Percentiles rank a stretch among this genome's conserved stretches.
phyloP scores from a whole-genome alignment of 2,797 vertebrate species.

The Gymnoscopelus braueri region DNA sequence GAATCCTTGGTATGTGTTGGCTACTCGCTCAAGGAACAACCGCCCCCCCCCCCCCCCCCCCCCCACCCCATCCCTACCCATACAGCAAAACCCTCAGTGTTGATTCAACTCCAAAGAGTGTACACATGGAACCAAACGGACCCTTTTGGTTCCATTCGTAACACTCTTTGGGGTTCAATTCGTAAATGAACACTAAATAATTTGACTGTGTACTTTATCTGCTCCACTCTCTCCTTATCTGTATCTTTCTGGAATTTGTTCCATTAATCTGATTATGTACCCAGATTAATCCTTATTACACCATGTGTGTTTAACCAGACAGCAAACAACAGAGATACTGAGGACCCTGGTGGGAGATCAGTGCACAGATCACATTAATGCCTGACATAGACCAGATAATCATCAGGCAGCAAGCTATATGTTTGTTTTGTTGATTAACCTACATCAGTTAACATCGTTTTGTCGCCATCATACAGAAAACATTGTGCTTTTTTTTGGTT shows the following conservation, averaged over 20 bases:
- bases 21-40: slow-evolving; percentile 67
- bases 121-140: no score
- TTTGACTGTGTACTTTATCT: not conserved
- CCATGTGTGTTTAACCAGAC: slow-evolving; percentile 55
- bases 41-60: slow-evolving; percentile 38
- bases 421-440: slow-evolving; percentile 11
- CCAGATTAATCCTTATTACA: slow-evolving; percentile 53
- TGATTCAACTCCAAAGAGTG: no score
- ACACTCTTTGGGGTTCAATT: no score
- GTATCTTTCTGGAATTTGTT: not conserved
- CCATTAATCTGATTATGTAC: slow-evolving; percentile 42
- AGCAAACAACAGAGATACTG: slow-evolving; percentile 27
- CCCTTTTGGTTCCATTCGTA: no score
- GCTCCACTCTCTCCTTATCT: not conserved
- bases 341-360: slow-evolving; percentile 11
- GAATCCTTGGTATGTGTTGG: slow-evolving; percentile 78
- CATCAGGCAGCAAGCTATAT: slow-evolving; percentile 32
- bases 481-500: no score
- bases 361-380: slow-evolving; percentile 52
- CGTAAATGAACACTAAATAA: no score
- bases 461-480: no score
- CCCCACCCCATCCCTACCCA: not conserved
- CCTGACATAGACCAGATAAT: slow-evolving; percentile 16
- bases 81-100: not conserved
- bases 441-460: no score